These are phyloP conservation scores for Sakesphorus luctuosus DNA, from an alignment of 2,113 vertebrate genomes.

Conservation along the genomic window DNA sequence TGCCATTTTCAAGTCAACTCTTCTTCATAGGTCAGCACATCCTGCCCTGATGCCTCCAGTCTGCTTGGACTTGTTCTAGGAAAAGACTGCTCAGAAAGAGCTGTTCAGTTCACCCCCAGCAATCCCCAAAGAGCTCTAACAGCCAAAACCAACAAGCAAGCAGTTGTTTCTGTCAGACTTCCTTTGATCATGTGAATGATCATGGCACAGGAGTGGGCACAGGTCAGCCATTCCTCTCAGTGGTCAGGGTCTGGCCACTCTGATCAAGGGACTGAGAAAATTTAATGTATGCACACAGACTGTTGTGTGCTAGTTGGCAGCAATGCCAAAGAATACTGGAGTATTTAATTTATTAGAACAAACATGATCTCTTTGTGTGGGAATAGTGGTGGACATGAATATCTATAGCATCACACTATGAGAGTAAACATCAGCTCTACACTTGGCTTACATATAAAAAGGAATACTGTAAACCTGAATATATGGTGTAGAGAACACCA, in stretches of 20 bases:
- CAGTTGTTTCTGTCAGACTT: neutral
- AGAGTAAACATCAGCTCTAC: neutral
- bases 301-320: neutral
- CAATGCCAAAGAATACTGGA: neutral
- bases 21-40: neutral
- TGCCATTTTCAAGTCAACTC: neutral
- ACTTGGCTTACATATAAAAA: neutral
- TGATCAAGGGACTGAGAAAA: neutral
- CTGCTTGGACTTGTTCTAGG: neutral
- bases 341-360: neutral
- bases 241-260: neutral
- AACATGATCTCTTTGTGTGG: neutral
- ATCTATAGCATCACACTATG: neutral
- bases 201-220: neutral
- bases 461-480: neutral
- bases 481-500: neutral
- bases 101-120: neutral
- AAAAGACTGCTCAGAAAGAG: neutral
- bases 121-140: neutral
- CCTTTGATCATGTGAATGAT: neutral
- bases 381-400: neutral
- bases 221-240: neutral
- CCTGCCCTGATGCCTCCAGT: accelerated
- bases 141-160: neutral
- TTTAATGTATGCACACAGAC: neutral